Base-by-base conservation (phyloP, 2,113 vertebrate species). In the Crypturellus undulatus region DNA sequence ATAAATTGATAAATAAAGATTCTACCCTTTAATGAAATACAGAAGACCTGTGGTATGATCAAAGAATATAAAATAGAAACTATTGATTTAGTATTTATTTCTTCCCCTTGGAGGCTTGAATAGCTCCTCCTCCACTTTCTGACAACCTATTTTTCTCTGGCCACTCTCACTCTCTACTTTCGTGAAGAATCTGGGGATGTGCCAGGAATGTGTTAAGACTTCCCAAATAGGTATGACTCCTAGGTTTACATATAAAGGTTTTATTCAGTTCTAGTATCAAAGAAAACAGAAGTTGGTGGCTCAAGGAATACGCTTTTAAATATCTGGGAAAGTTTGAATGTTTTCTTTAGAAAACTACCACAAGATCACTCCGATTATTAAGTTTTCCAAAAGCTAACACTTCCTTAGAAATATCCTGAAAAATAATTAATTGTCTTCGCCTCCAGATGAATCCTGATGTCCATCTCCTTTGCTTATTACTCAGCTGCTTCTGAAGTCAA, bases 221-320 rank as follows among this genome's bases (percentile, higher is more conserved):
- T 12, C 15, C 13, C n/a, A 58, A 13, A 34, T 22, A 32, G 14
- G 3, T 26, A 54, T 76, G 17, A 1, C 8, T 79, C 90, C 32
- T 43, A 71, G 25, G 56, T 58, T 45, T 63, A 28, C 2, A 3
- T 26, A 6, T 25, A 9, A 81, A 87, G 72, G 30, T 82, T 75
- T 71, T 81, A 5, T 64, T 63, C 0, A 0, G 1, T 38, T 69
- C 18, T 68, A 13, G 34, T 69, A 77, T 89, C 28, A 72, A 51
- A 75, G 3, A 1, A 68, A 89, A 47, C 3, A 10, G 0, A 76
- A 10, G 6, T 2, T 65, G 7, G 5, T 56, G 1, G 6, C 22
- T 45, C 28, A 86, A 75, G 1, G 24, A 70, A 58, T 58, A 59
- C 36, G 56, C 45, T 49, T 70, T 91, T 65, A 64, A 42, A 62